Evolutionary conservation across 2,888 invertebrate species (phyloP), one percentile per base, ranked within the genome.

Genomic region (Drosophila subquinaria): DNA sequence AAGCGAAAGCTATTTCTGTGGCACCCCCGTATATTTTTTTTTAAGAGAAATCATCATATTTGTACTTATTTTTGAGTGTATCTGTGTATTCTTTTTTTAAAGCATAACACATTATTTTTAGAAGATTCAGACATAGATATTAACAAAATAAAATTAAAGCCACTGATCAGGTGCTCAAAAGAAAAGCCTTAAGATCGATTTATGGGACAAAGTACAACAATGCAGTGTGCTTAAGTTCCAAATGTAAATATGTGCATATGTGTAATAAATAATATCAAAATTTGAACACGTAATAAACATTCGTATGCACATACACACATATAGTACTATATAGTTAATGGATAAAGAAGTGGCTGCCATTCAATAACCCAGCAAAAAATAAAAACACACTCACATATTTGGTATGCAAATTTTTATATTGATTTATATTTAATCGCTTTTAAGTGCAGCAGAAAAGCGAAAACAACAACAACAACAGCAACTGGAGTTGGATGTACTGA

Each of bases 371-470:
- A 55, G 47, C 69, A 66, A 6, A 27, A 27, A 6, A 23, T 48
- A 61, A 45, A 61, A 45, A n/a, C 51, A 51, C 20, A 62, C 30
- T 13, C 6, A 33, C 45, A 47, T 47, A 84, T 75, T 83, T 65
- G 72, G 73, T 84, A 85, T 85, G 84, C 84, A 85, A 89, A 85
- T 85, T 79, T 79, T 71, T 79, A 75, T 88, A 85, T 82, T 89
- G 88, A 85, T 89, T 88, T 89, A 87, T 88, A 88, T 88, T 88
- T 87, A 89, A 87, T 87, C 87, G 88, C 76, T 82, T 87, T 82
- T 82, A 88, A 89, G 90, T 78, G 88, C 79, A 70, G 72, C 76
- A 45, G 27, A 59, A 59, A 50, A 23, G 52, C 51, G 38, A 35
- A 20, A 33, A 47, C 52, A 42, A n/a, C 55, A 66, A 33, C 20